Conservation (phyloP, 2,888 invertebrate genomes). For the Caenorhabditis angaria region DNA sequence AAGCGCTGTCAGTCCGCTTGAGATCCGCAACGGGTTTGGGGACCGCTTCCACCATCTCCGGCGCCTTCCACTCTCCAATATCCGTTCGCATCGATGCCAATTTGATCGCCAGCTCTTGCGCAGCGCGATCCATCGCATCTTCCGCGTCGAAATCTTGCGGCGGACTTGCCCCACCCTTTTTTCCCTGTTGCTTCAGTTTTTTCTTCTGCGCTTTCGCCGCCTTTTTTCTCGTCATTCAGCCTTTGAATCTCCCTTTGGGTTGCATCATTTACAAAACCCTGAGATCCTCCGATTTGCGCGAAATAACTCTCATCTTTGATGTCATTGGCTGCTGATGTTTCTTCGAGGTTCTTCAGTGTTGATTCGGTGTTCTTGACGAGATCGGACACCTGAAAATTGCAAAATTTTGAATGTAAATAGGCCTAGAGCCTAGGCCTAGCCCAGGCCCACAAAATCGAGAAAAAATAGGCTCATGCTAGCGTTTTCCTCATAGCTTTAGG, state of each 20-base stretch:
- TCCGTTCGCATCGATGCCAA: slow-evolving; percentile 59
- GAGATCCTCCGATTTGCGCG: slow-evolving; percentile 55
- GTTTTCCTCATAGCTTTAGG: slow-evolving; percentile 43
- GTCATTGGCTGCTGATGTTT: slow-evolving; percentile 64
- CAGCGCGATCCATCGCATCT: slow-evolving; percentile 66
- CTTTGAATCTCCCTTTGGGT: slow-evolving; percentile 58
- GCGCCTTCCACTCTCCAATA: slow-evolving; percentile 61
- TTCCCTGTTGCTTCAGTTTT: slow-evolving; percentile 60
- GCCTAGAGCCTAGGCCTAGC: too few relatives aligned
- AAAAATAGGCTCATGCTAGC: slow-evolving; percentile 46
- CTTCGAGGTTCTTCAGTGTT: slow-evolving; percentile 59
- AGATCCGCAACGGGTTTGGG: slow-evolving; percentile 21
- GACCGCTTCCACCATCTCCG: slow-evolving; percentile 20
- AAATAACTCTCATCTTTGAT: slow-evolving; percentile 69
- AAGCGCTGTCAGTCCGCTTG: slow-evolving; percentile 39
- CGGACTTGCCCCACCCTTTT: slow-evolving; percentile 52
- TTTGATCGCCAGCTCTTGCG: slow-evolving; percentile 67
- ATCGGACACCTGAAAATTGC: slow-evolving; percentile 44
- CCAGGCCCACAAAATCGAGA: slow-evolving; percentile 13
- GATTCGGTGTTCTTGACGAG: slow-evolving; percentile 63
- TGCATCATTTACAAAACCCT: slow-evolving; percentile 50
- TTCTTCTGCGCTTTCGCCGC: slow-evolving; percentile 68
- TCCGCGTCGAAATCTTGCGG: slow-evolving; percentile 63
- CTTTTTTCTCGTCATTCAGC: slow-evolving; percentile 62
- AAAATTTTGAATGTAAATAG: too few relatives aligned